These are phyloP conservation scores for Tenthredo notha DNA, from an alignment of 2,888 invertebrate species.

Conservation along the genomic window DNA sequence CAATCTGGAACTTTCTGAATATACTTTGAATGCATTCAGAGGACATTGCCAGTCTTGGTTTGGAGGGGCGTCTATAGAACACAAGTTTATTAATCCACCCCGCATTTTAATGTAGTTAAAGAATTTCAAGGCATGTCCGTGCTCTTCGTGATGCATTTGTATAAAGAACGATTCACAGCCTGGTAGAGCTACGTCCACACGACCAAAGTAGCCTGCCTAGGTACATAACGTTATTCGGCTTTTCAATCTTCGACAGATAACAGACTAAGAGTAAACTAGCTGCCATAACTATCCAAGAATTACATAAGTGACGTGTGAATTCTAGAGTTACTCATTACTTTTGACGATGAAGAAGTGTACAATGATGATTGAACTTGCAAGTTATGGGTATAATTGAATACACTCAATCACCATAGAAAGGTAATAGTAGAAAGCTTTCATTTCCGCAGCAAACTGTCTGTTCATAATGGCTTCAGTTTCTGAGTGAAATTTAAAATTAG, in stretches of 20 bases:
- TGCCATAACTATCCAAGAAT: background rate
- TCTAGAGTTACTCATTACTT: background rate
- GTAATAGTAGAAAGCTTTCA: slow-evolving; percentile 83
- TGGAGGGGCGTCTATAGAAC: slow-evolving; percentile 68
- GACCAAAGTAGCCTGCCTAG: slow-evolving; percentile 77
- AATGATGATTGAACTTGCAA: background rate
- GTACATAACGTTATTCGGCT: background rate
- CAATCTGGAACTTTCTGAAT: background rate
- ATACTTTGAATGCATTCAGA: slow-evolving; percentile 75
- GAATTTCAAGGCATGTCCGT: slow-evolving; percentile 77
- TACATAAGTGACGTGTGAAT: background rate
- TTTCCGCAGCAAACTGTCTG: slow-evolving; percentile 81
- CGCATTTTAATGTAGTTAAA: slow-evolving; percentile 79
- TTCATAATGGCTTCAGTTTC: slow-evolving; percentile 80
- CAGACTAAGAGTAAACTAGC: background rate
- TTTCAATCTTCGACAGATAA: background rate
- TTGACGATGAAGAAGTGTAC: background rate
- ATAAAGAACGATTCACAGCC: slow-evolving; percentile 77
- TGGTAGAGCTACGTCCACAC: slow-evolving; percentile 78
- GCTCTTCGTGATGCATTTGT: slow-evolving; percentile 80
- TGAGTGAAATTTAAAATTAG: slow-evolving; percentile 72
- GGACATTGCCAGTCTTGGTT: slow-evolving; percentile 77
- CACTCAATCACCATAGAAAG: slow-evolving; percentile 80
- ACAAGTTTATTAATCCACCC: slow-evolving; percentile 77
- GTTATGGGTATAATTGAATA: background rate